Conservation (phyloP, 2,888 invertebrate species). For the Lithophane ornitopus region DNA sequence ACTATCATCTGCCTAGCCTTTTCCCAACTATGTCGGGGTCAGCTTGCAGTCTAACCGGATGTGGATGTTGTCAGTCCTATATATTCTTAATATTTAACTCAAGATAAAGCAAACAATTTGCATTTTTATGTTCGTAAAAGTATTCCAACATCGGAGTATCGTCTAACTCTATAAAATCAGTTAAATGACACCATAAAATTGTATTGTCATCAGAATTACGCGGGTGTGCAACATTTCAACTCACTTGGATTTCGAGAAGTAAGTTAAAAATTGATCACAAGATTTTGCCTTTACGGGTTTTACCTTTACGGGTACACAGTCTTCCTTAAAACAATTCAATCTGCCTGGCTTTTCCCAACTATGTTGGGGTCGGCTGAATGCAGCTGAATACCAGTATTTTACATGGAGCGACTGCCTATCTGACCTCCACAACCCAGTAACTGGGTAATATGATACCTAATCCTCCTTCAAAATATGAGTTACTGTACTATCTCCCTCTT, state of each 20-base stretch:
- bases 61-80: not conserved
- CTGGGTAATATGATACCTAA: not conserved
- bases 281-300: not conserved
- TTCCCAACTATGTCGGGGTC: not conserved
- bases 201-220: slow-evolving; percentile 43
- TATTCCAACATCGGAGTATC: not conserved
- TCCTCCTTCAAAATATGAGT: not conserved
- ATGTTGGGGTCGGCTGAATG: too few relatives aligned
- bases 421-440: too few relatives aligned
- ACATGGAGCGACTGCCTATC: too few relatives aligned
- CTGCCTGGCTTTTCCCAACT: too few relatives aligned
- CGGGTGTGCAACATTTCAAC: slow-evolving; percentile 45
- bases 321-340: not conserved
- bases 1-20: not conserved
- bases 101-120: not conserved
- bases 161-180: not conserved
- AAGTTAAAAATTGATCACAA: slow-evolving; percentile 17
- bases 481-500: slow-evolving; percentile 2
- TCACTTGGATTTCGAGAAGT: slow-evolving; percentile 41
- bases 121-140: not conserved
- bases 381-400: too few relatives aligned
- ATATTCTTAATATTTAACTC: not conserved
- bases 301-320: not conserved
- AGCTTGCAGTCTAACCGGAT: not conserved
- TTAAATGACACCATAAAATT: slow-evolving; percentile 3